Evolutionary conservation across 2,113 vertebrate genomes (phyloP), one percentile per base, ranked within the genome.

Genomic region (Muscicapa adusta): DNA sequence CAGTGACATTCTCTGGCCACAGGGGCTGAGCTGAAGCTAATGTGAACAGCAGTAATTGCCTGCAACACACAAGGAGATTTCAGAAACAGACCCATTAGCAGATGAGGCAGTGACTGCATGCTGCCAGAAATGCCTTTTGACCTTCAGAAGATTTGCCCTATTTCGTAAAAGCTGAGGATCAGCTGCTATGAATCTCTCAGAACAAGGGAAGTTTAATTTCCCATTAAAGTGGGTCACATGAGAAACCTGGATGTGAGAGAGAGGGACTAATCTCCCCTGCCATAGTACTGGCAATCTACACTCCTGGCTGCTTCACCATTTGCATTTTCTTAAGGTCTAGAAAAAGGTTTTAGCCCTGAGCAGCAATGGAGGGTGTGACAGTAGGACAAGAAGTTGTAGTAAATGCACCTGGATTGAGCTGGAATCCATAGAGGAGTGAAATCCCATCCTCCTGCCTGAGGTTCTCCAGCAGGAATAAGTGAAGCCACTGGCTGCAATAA

Each of bases 121-220:
- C 71, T 88, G 81, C 74, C 85, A 96, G 90, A 88, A 96, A 88
- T 85, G 78, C 40, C 85, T 95, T 85, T 61, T 94, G 93, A 91
- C 92, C 71, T 96, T 82, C 2, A 3, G 36, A 79, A 89, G 53
- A 54, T 76, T 84, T 83, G 90, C 53, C 92, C 45, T 82, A 18
- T 78, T 93, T 68, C 50, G 31, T 50, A 89, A 88, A 82, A 75
- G n/a, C 57, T 75, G 70, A 78, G 22, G 50, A 68, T 89, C 51
- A 76, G 36, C 66, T 91, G 74, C 90, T 34, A 29, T 82, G 88
- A 85, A 88, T 78, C 57, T 88, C 63, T 61, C 45, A 48, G 74
- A 91, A 50, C 31, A 73, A 72, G 36, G 28, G 31, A 87, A 95
- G 45, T 65, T 91, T 91, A 89, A 93, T 94, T 89, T 89, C 71